Evolutionary conservation across 2,797 vertebrate species (phyloP).

Genomic region (Varecia variegata): DNA sequence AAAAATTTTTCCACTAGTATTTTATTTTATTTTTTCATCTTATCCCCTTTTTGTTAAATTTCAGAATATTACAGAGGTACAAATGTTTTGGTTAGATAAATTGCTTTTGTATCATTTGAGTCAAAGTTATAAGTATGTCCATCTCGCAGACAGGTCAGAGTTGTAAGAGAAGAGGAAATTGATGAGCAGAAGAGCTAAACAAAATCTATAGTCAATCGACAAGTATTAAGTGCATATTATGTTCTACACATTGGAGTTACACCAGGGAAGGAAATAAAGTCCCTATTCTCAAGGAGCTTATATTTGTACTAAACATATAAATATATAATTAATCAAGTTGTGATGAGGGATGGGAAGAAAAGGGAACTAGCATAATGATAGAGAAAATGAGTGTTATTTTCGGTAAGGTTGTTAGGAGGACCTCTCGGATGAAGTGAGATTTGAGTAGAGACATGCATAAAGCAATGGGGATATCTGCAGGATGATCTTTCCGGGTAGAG

Average conservation of each 20-base stretch:
- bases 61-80: no score
- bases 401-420: neutral
- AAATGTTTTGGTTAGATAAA: no score
- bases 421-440: neutral
- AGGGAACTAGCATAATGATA: neutral
- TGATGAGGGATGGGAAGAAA: neutral
- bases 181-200: neutral
- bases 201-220: neutral
- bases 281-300: neutral
- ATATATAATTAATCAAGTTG: neutral
- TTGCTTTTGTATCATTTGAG: no score
- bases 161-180: neutral
- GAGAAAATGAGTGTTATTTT: neutral
- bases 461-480: neutral
- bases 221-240: neutral
- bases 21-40: neutral
- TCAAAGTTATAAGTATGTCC: no score
- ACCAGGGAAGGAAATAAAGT: neutral
- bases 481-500: neutral
- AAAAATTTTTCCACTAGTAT: neutral
- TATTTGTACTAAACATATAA: neutral
- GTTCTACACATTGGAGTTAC: neutral
- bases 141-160: neutral
- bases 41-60: neutral
- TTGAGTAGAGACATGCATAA: neutral